These are phyloP conservation scores for Bombyx huttoni DNA, from an alignment of 2,888 invertebrate genomes.

Conservation along the genomic window DNA sequence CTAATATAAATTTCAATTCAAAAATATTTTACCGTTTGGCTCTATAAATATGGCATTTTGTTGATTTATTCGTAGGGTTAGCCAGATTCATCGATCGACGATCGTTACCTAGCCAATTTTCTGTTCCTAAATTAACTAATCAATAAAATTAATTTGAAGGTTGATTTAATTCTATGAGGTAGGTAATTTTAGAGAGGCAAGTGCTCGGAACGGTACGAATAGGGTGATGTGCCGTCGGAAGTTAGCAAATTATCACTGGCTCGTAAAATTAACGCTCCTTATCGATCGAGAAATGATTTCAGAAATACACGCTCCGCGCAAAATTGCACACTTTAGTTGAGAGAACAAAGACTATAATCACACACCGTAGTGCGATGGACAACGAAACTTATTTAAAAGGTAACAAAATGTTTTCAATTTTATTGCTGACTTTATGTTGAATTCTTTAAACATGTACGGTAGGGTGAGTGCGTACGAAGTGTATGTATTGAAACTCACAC, in stretches of 20 bases:
- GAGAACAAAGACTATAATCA: constrained; percentile 45
- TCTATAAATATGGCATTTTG: too few relatives aligned
- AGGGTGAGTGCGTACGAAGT: constrained; percentile 44
- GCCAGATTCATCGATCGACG: neutral
- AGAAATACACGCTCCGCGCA: constrained; percentile 23
- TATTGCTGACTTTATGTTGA: constrained; percentile 71
- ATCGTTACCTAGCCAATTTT: neutral
- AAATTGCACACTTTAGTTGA: constrained; percentile 37
- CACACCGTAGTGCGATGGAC: constrained; percentile 21
- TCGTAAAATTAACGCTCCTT: constrained; percentile 73
- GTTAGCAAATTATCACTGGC: constrained; percentile 72
- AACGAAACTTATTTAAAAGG: constrained; percentile 67
- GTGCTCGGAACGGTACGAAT: constrained; percentile 62
- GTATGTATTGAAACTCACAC: constrained; percentile 46
- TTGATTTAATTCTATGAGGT: constrained; percentile 6
- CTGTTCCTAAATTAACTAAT: neutral
- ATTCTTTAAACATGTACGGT: constrained; percentile 61
- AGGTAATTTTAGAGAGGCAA: constrained; percentile 58
- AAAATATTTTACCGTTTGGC: too few relatives aligned
- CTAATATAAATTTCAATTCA: too few relatives aligned
- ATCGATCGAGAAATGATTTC: constrained; percentile 68
- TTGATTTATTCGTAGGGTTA: too few relatives aligned
- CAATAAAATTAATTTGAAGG: neutral
- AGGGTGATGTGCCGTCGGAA: constrained; percentile 68
- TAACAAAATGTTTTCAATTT: constrained; percentile 73